These are phyloP conservation scores for Lypha dubia DNA, from an alignment of 2,888 invertebrate genomes.

Conservation along the genomic window DNA sequence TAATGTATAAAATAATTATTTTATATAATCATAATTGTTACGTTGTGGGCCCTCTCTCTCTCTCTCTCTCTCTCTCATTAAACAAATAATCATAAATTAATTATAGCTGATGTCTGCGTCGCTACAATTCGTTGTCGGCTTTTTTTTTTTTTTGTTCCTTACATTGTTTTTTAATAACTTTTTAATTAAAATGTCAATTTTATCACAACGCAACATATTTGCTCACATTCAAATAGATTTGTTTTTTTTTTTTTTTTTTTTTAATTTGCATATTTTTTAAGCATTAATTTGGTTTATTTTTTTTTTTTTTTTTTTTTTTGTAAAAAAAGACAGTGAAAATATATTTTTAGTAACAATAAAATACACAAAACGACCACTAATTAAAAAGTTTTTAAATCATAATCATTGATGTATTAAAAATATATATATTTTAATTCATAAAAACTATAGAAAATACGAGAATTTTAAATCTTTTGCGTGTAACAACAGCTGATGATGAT, in stretches of 20 bases:
- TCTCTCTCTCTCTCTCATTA: neutral
- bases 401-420: constrained; percentile 59
- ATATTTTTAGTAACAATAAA: constrained; percentile 13
- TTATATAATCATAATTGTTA: constrained; percentile 15
- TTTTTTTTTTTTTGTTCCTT: neutral
- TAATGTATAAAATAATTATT: constrained; percentile 12
- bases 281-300: too few species aligned
- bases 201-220: constrained; percentile 67
- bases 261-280: neutral
- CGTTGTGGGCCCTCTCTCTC: neutral
- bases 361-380: constrained; percentile 51
- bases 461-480: neutral
- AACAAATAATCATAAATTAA: constrained; percentile 59
- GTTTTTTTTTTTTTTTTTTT: too few species aligned
- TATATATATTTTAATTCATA: constrained; percentile 5
- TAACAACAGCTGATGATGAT: neutral
- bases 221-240: constrained; percentile 51
- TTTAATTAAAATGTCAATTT: constrained; percentile 72
- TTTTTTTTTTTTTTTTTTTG: constrained; percentile 21
- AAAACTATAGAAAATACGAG: neutral
- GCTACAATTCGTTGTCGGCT: neutral
- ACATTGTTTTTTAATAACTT: constrained; percentile 31
- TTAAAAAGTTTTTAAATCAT: constrained; percentile 70
- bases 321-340: neutral
- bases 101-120: constrained; percentile 19